Evolutionary conservation across 2,797 vertebrate genomes (phyloP).

Genomic region (Crocodylus rhombifer): DNA sequence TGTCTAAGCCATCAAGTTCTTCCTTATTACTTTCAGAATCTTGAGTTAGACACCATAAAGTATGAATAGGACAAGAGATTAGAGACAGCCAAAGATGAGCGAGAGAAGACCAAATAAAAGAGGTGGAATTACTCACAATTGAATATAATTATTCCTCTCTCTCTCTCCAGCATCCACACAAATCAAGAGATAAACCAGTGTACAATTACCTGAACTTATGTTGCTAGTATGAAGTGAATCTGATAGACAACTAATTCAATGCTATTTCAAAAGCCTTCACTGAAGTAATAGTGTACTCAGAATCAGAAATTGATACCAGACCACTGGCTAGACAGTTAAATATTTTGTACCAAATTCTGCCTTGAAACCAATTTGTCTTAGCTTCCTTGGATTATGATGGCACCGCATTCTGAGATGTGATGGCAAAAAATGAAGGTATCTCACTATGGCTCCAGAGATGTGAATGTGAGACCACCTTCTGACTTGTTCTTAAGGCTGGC

Average conservation of each 20-base stretch:
- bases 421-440: no score
- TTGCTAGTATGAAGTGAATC: not conserved
- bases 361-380: not conserved
- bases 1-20: not conserved
- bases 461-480: no score
- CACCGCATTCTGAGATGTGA: no score
- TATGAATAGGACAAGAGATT: not conserved
- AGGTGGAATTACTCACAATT: accelerated
- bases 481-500: no score
- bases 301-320: not conserved
- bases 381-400: not conserved
- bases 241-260: not conserved
- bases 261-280: not conserved
- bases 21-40: not conserved
- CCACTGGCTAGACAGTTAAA: not conserved
- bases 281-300: not conserved
- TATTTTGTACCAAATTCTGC: not conserved
- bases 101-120: not conserved
- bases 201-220: not conserved
- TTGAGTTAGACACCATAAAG: not conserved
- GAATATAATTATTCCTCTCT: not conserved
- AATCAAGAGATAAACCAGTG: not conserved
- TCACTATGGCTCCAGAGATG: no score
- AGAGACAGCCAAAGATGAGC: not conserved
- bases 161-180: not conserved